These are phyloP conservation scores for Eupithecia exiguata DNA, from an alignment of 2,888 invertebrate genomes.

Conservation along the genomic window DNA sequence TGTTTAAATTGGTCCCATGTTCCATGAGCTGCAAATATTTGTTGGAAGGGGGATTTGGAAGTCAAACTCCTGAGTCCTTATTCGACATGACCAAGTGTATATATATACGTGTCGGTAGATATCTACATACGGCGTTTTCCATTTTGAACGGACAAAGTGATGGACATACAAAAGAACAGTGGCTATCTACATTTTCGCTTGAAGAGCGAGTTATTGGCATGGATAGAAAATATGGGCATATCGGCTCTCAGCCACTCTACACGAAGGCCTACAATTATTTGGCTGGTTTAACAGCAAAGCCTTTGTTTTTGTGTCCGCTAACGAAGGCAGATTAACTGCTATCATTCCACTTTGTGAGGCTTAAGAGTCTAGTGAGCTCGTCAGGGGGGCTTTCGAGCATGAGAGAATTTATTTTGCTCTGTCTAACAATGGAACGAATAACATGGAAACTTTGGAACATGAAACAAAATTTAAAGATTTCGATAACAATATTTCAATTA, in stretches of 20 bases:
- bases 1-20: background rate
- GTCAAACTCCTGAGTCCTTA: background rate
- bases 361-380: constrained; percentile 26
- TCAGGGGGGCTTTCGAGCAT: constrained; percentile 17
- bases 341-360: constrained; percentile 34
- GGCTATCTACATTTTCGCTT: background rate
- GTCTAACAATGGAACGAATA: background rate
- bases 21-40: background rate
- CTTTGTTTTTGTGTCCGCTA: constrained; percentile 38
- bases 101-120: too few species aligned
- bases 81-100: too few species aligned
- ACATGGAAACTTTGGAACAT: background rate
- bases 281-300: constrained; percentile 29
- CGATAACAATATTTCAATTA: too few species aligned
- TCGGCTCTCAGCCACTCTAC: constrained; percentile 15
- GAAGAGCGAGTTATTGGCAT: background rate
- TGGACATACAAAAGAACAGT: background rate
- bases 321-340: constrained; percentile 40
- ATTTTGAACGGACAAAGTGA: background rate
- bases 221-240: background rate
- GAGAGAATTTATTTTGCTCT: background rate
- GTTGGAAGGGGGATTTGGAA: background rate
- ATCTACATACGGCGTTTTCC: background rate
- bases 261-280: constrained; percentile 26
- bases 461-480: background rate